These are phyloP conservation scores for Progne subis DNA, from an alignment of 2,113 vertebrate species.

Conservation along the genomic window DNA sequence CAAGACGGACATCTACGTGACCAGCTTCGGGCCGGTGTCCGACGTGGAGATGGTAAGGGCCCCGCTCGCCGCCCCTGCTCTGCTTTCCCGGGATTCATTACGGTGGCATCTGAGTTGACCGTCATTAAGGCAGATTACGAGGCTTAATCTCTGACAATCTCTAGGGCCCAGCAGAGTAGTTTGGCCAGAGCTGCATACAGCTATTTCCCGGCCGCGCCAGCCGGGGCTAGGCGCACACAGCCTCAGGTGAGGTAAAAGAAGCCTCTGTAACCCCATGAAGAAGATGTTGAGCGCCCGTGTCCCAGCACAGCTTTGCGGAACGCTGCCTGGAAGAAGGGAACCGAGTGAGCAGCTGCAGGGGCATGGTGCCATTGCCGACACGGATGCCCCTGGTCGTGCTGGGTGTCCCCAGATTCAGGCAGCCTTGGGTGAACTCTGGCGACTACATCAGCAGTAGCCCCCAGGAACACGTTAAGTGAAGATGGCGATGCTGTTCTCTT, in stretches of 20 bases:
- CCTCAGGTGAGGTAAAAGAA: background rate
- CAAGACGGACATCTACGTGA: constrained; percentile 95
- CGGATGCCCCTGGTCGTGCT: background rate
- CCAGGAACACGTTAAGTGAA: background rate
- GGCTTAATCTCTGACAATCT: constrained; percentile 84
- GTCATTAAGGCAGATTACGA: constrained; percentile 83
- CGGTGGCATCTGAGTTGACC: constrained; percentile 77
- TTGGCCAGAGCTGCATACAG: background rate
- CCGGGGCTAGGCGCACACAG: background rate
- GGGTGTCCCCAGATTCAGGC: background rate
- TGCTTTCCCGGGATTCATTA: constrained; percentile 68
- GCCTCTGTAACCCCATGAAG: background rate
- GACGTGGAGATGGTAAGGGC: constrained; percentile 93
- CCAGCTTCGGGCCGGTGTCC: constrained; percentile 93
- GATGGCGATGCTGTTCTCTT: background rate
- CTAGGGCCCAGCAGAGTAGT: constrained; percentile 49
- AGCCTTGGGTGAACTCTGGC: background rate
- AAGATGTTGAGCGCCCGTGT: background rate
- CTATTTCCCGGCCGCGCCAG: background rate
- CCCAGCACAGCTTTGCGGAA: background rate
- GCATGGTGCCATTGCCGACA: background rate
- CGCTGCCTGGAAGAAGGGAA: background rate
- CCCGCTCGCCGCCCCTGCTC: background rate
- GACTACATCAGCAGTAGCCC: background rate
- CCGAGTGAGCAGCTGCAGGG: background rate